These are phyloP conservation scores for Urosaurus nigricauda DNA, from an alignment of 2,797 vertebrate species.

Conservation along the genomic window DNA sequence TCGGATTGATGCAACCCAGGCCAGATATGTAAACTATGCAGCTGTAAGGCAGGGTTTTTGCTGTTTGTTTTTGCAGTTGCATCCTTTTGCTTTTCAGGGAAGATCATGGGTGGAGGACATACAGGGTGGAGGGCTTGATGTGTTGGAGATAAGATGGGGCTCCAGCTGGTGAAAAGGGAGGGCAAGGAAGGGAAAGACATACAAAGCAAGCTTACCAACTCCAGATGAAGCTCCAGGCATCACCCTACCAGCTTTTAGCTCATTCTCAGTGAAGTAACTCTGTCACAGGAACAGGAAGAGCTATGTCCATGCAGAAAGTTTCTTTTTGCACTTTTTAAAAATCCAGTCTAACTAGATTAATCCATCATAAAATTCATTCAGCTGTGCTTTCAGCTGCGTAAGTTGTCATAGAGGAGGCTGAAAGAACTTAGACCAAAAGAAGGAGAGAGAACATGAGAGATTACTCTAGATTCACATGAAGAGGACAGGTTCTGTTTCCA, in stretches of 20 bases:
- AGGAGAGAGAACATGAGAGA: conserved; percentile 50
- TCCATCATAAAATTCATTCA: conserved; percentile 62
- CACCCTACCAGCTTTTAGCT: conserved; percentile 12
- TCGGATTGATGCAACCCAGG: not conserved
- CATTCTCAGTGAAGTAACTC: conserved; percentile 28
- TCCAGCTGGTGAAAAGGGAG: not conserved
- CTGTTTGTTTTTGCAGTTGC: not conserved
- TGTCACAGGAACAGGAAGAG: not conserved
- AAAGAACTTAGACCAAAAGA: conserved; percentile 41
- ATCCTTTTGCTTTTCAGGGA: not conserved
- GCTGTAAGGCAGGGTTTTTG: not conserved
- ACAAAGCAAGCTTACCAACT: not conserved
- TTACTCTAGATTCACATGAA: not conserved
- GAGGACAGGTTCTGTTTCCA: not conserved
- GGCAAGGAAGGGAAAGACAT: not conserved
- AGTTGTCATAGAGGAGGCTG: conserved; percentile 46
- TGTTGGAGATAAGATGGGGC: not conserved
- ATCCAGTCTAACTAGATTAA: conserved; percentile 57
- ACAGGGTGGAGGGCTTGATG: not conserved
- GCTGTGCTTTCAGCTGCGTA: conserved; percentile 37
- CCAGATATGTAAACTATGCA: not conserved
- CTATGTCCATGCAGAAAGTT: conserved; percentile 51
- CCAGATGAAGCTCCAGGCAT: not conserved
- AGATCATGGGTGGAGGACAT: not conserved
- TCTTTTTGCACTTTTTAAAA: conserved; percentile 57